A percentile compares a stretch with the other conserved stretches of the same genome.
phyloP scores from a whole-genome alignment of 92 coral and sea anemone genomes.

The Paramuricea clavata region DNA sequence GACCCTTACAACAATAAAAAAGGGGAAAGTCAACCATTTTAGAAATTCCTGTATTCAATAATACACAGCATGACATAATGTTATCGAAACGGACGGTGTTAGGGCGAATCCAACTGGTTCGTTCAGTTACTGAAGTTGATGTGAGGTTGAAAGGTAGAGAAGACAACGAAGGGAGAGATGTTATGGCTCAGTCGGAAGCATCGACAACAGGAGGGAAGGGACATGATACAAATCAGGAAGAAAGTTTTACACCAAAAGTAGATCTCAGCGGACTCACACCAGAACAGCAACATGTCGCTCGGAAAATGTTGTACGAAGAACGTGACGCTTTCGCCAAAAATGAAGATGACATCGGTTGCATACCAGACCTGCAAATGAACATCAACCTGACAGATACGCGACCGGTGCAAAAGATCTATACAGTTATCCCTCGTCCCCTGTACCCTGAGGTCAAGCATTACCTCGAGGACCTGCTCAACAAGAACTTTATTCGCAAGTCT shows the following conservation, averaged over 20 bases:
- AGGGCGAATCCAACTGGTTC: slow-evolving; percentile 61
- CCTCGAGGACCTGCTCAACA: slow-evolving; percentile 56
- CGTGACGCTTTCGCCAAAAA: slow-evolving; percentile 65
- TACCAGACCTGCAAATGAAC: slow-evolving; percentile 60
- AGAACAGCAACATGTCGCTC: slow-evolving; percentile 47
- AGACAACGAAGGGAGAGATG: not conserved
- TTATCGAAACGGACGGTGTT: slow-evolving; percentile 59
- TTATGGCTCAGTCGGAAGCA: not conserved
- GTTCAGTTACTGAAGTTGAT: slow-evolving; percentile 65
- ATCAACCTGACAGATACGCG: slow-evolving; percentile 55
- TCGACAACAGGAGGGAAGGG: not conserved
- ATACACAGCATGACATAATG: slow-evolving; percentile 54
- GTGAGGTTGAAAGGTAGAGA: slow-evolving; percentile 36
- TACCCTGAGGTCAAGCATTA: slow-evolving; percentile 65
- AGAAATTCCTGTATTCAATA: slow-evolving; percentile 42
- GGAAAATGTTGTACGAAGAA: slow-evolving; percentile 71
- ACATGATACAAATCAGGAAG: not conserved
- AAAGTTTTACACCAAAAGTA: slow-evolving; percentile 38
- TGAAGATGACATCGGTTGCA: no score
- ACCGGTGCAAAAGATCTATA: slow-evolving; percentile 68
- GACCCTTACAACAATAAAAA: slow-evolving; percentile 46
- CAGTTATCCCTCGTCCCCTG: no score
- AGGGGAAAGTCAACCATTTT: slow-evolving; percentile 37
- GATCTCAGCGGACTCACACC: slow-evolving; percentile 56
- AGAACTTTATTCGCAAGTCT: slow-evolving; percentile 69